A percentile compares a stretch with the other conserved stretches of the same genome.
Evolutionary conservation across 2,113 vertebrate genomes (phyloP).

Genomic region (Danio rerio): GRCz12tu NC_133180.1:66574001-66574500

Average conservation of each 20-base stretch:
- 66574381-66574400: constrained; percentile 70
- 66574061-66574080: constrained; percentile 97
- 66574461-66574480: constrained; percentile 53
- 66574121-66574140: constrained; percentile 92
- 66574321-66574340: constrained; percentile 77
- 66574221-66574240: constrained; percentile 80
- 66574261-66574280: constrained; percentile 69
- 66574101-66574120: constrained; percentile 94
- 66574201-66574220: constrained; percentile 98
- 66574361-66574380: constrained; percentile 33
- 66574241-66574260: constrained; percentile 72
- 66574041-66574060: constrained; percentile 93
- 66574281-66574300: constrained; percentile 64
- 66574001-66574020: constrained; percentile 91
- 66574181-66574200: constrained; percentile 92
- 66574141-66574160: constrained; percentile 97
- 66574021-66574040: constrained; percentile 92
- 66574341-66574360: constrained; percentile 69
- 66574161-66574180: constrained; percentile 93
- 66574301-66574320: constrained; percentile 63
- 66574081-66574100: constrained; percentile 95
- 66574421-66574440: constrained; percentile 64
- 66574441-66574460: constrained; percentile 57
- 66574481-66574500: constrained; percentile 48
- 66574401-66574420: constrained; percentile 65